Conservation (phyloP, 2,113 vertebrate genomes). For the Puma concolor region DNA sequence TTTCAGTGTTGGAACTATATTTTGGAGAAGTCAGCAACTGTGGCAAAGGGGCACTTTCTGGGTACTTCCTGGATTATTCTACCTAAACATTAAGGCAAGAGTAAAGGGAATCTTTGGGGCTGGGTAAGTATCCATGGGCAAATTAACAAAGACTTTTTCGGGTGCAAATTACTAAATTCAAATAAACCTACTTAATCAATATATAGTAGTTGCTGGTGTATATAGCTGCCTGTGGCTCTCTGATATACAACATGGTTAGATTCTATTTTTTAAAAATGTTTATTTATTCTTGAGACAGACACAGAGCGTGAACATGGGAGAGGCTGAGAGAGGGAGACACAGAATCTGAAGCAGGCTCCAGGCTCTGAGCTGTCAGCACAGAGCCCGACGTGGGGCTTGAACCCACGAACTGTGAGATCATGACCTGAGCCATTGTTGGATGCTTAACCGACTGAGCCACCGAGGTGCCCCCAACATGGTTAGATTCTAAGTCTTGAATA, state of each 20-base stretch:
- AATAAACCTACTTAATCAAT: background rate
- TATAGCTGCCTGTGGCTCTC: background rate
- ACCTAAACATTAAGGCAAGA: background rate
- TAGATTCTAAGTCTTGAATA: background rate
- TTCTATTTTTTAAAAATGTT: background rate
- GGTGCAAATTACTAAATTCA: background rate
- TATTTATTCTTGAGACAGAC: too few species aligned
- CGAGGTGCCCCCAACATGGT: too few species aligned
- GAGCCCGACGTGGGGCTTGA: too few species aligned
- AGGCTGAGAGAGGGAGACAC: too few species aligned
- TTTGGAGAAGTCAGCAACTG: background rate
- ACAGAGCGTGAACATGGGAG: too few species aligned
- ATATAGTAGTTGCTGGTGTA: background rate
- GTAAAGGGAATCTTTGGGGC: background rate
- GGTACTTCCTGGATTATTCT: background rate
- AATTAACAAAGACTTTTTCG: background rate
- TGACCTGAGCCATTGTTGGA: too few species aligned
- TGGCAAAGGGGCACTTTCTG: background rate
- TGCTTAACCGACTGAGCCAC: too few species aligned
- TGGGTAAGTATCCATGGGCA: background rate
- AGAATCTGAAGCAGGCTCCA: too few species aligned
- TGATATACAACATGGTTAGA: background rate
- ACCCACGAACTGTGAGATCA: too few species aligned
- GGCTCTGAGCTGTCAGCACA: too few species aligned
- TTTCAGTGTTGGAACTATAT: background rate